Evolutionary conservation across 2,888 invertebrate genomes (phyloP), one percentile per base, ranked within the genome.

Genomic region (Cacoxenus indagator): DNA sequence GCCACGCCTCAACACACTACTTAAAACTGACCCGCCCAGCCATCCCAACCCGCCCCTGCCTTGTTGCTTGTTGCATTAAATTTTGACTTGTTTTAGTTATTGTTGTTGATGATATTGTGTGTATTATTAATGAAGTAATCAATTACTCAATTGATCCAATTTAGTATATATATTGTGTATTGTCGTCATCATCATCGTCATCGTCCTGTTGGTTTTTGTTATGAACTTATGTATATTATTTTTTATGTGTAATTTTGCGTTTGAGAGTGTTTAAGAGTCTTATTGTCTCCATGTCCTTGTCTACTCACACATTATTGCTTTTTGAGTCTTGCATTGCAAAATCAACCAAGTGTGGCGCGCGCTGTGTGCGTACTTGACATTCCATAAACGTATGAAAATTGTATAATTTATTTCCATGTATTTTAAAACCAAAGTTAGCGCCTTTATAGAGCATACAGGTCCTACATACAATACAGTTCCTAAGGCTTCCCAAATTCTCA

Each of bases 31-130:
- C 5, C 8, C 37, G 14, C 37, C 8, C 37, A 2, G 8, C 8
- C 8, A 37, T 11, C 37, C 8, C 37, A 37, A 37, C 37, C 8
- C 37, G 9, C 37, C 9, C 37, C 37, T 37, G 37, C 37, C 29
- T 24, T 54, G 62, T 67, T 61, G 67, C 55, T 43, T 29, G 1
- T 43, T 62, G 45, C 22, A 22, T 37, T 26, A n/a, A 37, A 73
- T 75, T 70, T 77, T 77, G 75, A 69, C 73, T 77, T 71, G 70
- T 70, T 69, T 73, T 61, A 65, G 51, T 67, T 75, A 70, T 75
- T 74, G 74, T 74, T 74, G 54, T 83, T 79, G 81, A 74, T 72
- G 71, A 74, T 75, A 73, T 76, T 75, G n/a, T n/a, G n/a, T n/a
- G n/a, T n/a, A 68, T 37, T 37, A 37, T 14, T 11, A 37, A 37